Conservation (phyloP, 2,797 vertebrate species). For the Poeciliopsis infans region DNA sequence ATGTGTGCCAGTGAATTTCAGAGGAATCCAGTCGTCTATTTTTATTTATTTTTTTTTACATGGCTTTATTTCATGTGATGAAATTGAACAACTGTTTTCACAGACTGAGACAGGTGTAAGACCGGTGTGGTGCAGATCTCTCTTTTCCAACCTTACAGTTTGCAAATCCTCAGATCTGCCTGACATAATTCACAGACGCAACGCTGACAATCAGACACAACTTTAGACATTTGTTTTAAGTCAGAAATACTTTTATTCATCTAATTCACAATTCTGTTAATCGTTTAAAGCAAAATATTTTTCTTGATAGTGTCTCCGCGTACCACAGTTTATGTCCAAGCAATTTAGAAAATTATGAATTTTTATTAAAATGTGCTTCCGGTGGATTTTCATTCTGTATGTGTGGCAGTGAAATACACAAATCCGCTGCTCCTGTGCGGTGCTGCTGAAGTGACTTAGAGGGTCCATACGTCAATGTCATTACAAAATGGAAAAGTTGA, state of each 20-base stretch:
- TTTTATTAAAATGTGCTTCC: slow-evolving; percentile 4
- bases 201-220: background rate
- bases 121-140: too few species aligned
- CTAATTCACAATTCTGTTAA: background rate
- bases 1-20: background rate
- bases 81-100: background rate
- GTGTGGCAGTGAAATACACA: background rate
- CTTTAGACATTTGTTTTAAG: background rate
- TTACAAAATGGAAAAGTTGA: slow-evolving; percentile 8
- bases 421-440: background rate
- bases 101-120: background rate
- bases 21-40: background rate
- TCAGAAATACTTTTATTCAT: background rate
- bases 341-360: background rate
- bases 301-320: background rate
- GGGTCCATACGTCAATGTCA: background rate
- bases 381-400: background rate
- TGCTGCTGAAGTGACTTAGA: background rate
- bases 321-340: background rate
- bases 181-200: background rate
- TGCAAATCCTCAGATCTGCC: background rate
- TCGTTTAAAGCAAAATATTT: background rate
- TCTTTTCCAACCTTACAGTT: background rate
- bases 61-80: background rate
- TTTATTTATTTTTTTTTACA: background rate